Conservation (phyloP, 2,797 vertebrate genomes). For the Geotrypetes seraphini region DNA sequence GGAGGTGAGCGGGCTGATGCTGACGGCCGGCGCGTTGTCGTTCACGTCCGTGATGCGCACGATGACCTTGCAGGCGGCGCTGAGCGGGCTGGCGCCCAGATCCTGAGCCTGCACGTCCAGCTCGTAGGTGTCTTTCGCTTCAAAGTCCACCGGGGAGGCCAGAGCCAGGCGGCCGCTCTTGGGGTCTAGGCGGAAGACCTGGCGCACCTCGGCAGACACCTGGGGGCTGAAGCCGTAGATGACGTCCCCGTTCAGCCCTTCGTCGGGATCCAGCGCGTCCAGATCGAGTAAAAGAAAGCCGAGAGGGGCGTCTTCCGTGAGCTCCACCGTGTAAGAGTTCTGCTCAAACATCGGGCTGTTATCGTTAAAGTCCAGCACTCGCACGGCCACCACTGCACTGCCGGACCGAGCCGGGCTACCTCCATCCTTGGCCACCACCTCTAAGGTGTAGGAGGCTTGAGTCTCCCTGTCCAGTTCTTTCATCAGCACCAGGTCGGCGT, state of each 20-base stretch:
- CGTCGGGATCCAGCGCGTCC: slow-evolving; percentile 72
- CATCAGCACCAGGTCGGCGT: slow-evolving; percentile 86
- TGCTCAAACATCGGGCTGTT: slow-evolving; percentile 83
- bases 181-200: slow-evolving; percentile 75
- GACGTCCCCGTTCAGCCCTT: slow-evolving; percentile 80
- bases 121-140: slow-evolving; percentile 81
- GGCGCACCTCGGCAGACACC: slow-evolving; percentile 65
- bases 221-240: slow-evolving; percentile 74
- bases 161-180: slow-evolving; percentile 72
- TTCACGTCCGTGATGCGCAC: slow-evolving; percentile 86
- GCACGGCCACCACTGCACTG: slow-evolving; percentile 71
- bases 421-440: slow-evolving; percentile 81
- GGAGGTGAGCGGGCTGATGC: slow-evolving; percentile 73
- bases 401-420: slow-evolving; percentile 69
- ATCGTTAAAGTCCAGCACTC: slow-evolving; percentile 87
- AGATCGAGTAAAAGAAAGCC: slow-evolving; percentile 74
- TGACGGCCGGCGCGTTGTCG: slow-evolving; percentile 80
- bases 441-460: slow-evolving; percentile 70
- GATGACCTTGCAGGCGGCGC: slow-evolving; percentile 75
- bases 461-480: slow-evolving; percentile 83
- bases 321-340: slow-evolving; percentile 66
- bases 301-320: slow-evolving; percentile 74
- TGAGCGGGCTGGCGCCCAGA: slow-evolving; percentile 66
- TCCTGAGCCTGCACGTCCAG: slow-evolving; percentile 82
- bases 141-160: slow-evolving; percentile 74